A percentile compares a stretch with the other conserved stretches of the same genome.
phyloP scores from a whole-genome alignment of 2,888 invertebrate species.

The Andrena bucephala region DNA sequence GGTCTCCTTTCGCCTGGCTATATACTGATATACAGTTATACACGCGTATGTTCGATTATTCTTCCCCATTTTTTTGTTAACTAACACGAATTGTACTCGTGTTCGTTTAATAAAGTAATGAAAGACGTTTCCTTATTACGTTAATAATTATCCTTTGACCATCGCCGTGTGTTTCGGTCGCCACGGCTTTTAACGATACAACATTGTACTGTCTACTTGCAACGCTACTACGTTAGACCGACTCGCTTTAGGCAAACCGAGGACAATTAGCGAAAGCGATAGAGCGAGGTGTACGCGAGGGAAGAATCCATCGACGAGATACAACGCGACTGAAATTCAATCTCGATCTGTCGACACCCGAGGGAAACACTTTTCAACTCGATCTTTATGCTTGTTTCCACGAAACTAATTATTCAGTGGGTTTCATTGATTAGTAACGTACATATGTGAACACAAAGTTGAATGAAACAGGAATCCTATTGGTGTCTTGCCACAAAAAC shows the following conservation, averaged over 20 bases:
- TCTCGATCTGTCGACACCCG: background rate
- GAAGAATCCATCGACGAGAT: constrained; percentile 33
- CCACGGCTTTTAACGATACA: constrained; percentile 32
- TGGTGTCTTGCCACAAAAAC: background rate
- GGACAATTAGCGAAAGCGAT: constrained; percentile 34
- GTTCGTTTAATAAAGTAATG: constrained; percentile 80
- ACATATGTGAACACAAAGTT: too few species aligned
- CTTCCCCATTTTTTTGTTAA: constrained; percentile 38
- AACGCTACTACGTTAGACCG: constrained; percentile 54
- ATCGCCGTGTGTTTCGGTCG: constrained; percentile 47
- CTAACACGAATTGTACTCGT: constrained; percentile 77
- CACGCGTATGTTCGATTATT: constrained; percentile 48
- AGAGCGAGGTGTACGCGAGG: constrained; percentile 32
- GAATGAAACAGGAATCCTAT: background rate
- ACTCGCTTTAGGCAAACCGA: constrained; percentile 45
- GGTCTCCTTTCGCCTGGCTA: constrained; percentile 40
- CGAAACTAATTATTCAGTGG: too few species aligned
- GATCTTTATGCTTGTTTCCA: too few species aligned
- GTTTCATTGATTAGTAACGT: too few species aligned
- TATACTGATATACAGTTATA: constrained; percentile 62
- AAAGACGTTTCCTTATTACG: constrained; percentile 81
- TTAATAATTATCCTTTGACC: constrained; percentile 73
- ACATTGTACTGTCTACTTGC: constrained; percentile 52
- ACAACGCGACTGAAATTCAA: background rate
- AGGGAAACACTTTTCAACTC: background rate